phyloP scores from a whole-genome alignment of 2,113 vertebrate genomes.

The Cryptomyrus ogoouensis region DNA sequence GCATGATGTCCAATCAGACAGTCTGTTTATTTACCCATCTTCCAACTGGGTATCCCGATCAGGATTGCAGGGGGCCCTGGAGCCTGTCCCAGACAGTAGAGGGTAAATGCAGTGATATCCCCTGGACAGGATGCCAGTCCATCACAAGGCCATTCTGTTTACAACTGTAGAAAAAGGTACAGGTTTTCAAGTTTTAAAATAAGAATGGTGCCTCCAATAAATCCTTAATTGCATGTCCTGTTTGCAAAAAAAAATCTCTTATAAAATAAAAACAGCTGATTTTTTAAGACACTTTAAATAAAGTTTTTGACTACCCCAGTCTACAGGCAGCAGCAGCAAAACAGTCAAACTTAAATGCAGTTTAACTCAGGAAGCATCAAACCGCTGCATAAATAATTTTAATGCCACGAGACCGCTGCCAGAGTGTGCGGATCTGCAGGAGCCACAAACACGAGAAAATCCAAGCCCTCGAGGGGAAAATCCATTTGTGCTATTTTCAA shows the following conservation, averaged over 20 bases:
- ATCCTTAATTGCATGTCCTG: not conserved
- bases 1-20: not conserved
- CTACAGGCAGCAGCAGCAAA: not conserved
- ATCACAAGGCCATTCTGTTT: not conserved
- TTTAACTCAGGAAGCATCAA: not conserved
- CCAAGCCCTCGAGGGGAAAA: not conserved
- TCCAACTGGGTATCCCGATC: not conserved
- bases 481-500: slow-evolving; percentile 2
- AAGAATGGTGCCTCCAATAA: not conserved
- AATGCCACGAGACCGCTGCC: not conserved
- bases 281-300: not conserved
- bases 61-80: not conserved
- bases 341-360: not conserved
- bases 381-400: not conserved
- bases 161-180: not conserved
- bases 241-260: not conserved
- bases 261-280: not conserved
- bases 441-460: not conserved
- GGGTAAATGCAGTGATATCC: not conserved
- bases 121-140: not conserved
- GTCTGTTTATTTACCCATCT: not conserved
- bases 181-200: not conserved
- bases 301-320: not conserved
- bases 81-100: not conserved
- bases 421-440: not conserved